Conservation (phyloP, 1,140 invertebrate species). For the Stenopsyche tienmushanensis region DNA sequence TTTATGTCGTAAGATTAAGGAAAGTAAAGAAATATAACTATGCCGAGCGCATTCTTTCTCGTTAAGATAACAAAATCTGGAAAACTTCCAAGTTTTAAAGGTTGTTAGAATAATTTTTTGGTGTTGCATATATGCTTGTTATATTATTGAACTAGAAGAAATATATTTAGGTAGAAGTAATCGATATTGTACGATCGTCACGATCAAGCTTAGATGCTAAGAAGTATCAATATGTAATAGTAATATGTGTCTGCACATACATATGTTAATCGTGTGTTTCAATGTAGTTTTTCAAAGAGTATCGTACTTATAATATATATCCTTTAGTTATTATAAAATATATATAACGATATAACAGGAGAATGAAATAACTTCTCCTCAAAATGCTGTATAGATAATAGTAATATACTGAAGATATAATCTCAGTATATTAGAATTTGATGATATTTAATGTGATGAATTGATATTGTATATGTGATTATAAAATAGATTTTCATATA, state of each 20-base stretch:
- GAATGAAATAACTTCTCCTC: constrained; percentile 9
- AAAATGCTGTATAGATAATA: constrained; percentile 61
- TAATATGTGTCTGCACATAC: too few species aligned
- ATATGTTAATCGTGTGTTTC: too few species aligned
- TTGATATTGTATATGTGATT: constrained; percentile 14
- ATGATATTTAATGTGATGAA: constrained; percentile 17
- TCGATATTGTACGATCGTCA: too few species aligned
- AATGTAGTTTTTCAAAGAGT: too few species aligned
- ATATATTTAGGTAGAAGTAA: too few species aligned
- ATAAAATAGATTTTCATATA: constrained; percentile 35
- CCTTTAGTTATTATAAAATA: constrained; percentile 32
- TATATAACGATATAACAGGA: constrained; percentile 39
- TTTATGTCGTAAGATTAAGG: neutral
- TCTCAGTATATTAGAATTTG: constrained; percentile 24
- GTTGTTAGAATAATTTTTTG: neutral
- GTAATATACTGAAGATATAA: constrained; percentile 41
- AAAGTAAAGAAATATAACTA: neutral
- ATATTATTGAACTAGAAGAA: too few species aligned
- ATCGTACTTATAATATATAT: constrained; percentile 2
- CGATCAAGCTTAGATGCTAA: too few species aligned
- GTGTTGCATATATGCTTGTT: neutral
- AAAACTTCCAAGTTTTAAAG: neutral
- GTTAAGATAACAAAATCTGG: neutral
- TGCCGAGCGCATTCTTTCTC: neutral
- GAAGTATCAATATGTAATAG: too few species aligned